Conservation (phyloP, 2,113 vertebrate species). For the Muntiacus muntjak region DNA sequence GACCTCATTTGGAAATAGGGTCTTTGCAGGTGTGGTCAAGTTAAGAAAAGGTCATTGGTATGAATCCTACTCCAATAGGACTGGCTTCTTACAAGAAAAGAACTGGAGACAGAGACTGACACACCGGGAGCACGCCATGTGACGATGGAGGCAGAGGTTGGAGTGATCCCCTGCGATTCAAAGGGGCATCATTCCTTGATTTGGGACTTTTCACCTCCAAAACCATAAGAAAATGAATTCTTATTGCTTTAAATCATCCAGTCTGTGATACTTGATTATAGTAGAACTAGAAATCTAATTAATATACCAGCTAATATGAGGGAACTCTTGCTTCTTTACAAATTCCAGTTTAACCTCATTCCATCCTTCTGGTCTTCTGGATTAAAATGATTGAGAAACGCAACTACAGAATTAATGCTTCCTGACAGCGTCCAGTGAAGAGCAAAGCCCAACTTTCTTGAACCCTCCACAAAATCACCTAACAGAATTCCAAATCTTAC, state of each 20-base stretch:
- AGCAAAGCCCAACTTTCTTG: neutral
- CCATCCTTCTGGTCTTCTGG: neutral
- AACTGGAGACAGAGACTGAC: neutral
- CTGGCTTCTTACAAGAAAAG: neutral
- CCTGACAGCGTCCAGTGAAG: neutral
- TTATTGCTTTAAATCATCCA: neutral
- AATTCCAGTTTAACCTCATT: neutral
- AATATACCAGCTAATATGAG: neutral
- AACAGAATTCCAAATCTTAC: neutral
- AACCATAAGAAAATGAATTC: neutral
- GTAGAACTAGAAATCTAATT: neutral
- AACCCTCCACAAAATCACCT: neutral
- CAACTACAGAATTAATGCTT: neutral
- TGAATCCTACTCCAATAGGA: neutral
- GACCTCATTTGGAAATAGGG: neutral
- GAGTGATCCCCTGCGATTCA: neutral
- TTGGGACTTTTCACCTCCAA: neutral
- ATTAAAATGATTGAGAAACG: neutral
- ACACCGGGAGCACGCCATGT: rapidly evolving
- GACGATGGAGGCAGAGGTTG: rapidly evolving
- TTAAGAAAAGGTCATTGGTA: neutral
- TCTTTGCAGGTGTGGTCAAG: neutral
- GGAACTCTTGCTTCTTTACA: neutral
- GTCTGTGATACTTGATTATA: neutral
- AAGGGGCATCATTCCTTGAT: neutral